phyloP scores from a whole-genome alignment of 2,797 vertebrate species.

The Hydrocynus forskahlii region DNA sequence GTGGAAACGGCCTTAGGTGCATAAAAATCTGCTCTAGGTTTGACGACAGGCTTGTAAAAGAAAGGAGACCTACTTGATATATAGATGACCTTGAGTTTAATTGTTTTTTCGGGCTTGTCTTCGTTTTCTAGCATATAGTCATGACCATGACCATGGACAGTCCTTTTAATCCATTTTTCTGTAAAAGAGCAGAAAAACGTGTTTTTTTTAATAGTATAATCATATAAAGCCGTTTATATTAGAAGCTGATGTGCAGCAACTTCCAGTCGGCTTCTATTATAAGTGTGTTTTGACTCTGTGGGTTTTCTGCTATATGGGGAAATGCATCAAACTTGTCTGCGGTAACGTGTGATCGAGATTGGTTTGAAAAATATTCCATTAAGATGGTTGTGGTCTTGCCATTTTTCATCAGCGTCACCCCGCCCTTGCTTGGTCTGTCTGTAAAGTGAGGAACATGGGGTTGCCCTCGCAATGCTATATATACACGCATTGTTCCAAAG shows the following conservation, averaged over 20 bases:
- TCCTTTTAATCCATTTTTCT: not conserved
- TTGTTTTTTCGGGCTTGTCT: not conserved
- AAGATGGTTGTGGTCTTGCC: not conserved
- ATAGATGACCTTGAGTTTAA: not conserved
- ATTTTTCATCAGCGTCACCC: not conserved
- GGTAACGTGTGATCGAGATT: not conserved
- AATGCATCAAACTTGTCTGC: no score
- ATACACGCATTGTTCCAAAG: not conserved
- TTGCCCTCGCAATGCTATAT: not conserved
- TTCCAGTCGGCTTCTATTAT: not conserved
- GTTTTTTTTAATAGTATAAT: no score
- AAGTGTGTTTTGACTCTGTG: not conserved
- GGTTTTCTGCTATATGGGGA: not conserved
- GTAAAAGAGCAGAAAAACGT: not conserved
- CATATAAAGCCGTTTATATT: no score
- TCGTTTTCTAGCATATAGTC: not conserved
- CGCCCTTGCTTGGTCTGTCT: not conserved
- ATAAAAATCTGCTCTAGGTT: conserved; percentile 9
- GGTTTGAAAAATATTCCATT: not conserved
- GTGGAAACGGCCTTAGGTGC: not conserved
- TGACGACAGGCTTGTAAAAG: not conserved
- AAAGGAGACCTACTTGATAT: not conserved
- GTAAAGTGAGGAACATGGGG: not conserved
- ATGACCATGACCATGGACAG: not conserved
- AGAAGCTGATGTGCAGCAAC: no score